phyloP scores from a whole-genome alignment of 2,113 vertebrate genomes.

The Ictalurus furcatus region DNA sequence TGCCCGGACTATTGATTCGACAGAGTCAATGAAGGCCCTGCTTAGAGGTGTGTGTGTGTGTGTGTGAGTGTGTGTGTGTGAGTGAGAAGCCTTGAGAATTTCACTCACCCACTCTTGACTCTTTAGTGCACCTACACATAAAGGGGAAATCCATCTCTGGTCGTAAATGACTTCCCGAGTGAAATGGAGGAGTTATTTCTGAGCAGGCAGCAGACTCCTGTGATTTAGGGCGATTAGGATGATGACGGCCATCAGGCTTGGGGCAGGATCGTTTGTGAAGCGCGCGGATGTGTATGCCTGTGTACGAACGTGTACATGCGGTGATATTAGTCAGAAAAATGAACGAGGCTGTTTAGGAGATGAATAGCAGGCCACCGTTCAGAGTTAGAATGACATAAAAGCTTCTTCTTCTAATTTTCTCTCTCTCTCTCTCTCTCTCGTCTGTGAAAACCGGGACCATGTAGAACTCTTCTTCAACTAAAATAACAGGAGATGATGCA shows the following conservation, averaged over 20 bases:
- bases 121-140: conserved; percentile 4
- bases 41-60: conserved; percentile 28
- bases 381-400: conserved; percentile 21
- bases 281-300: background rate
- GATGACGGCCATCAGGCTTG: conserved; percentile 15
- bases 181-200: background rate
- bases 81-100: background rate
- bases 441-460: background rate
- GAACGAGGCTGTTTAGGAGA: conserved; percentile 17
- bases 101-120: background rate
- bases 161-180: background rate
- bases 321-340: background rate
- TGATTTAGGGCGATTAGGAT: conserved; percentile 36
- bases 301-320: conserved; percentile 16
- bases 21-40: conserved; percentile 28
- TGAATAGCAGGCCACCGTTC: conserved; percentile 29
- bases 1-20: conserved; percentile 22
- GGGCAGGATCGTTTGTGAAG: conserved; percentile 12
- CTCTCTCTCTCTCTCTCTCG: background rate
- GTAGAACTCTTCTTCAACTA: background rate
- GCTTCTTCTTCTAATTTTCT: background rate
- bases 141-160: conserved; percentile 5
- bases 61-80: conserved; percentile 29
- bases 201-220: background rate
- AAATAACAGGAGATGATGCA: background rate